Evolutionary conservation across 2,888 invertebrate species (phyloP).

Genomic region (Schizaphis graminum): DNA sequence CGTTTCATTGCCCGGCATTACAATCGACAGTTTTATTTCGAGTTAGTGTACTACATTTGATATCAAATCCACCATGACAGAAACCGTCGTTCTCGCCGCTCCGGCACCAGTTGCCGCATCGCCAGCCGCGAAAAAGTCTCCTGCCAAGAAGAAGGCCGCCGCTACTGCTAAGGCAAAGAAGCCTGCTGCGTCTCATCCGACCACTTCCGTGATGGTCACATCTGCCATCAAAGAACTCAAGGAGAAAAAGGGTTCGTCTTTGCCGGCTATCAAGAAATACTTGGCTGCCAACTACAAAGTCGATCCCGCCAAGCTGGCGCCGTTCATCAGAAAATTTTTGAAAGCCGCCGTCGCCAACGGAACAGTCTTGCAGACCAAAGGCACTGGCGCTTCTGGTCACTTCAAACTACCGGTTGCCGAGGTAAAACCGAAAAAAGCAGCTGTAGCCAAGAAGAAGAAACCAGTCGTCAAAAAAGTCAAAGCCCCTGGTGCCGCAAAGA

Average conservation of each 20-base stretch:
- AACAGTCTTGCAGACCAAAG: constrained; percentile 74
- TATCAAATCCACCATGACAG: neutral
- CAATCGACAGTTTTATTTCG: no score
- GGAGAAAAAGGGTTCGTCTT: constrained; percentile 76
- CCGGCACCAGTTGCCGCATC: constrained; percentile 50
- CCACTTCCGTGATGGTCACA: constrained; percentile 75
- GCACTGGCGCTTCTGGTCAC: constrained; percentile 68
- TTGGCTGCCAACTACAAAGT: constrained; percentile 76
- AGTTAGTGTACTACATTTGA: neutral
- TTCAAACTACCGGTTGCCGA: constrained; percentile 71
- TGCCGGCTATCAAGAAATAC: constrained; percentile 77
- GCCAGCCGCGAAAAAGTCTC: constrained; percentile 68
- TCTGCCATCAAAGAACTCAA: constrained; percentile 74
- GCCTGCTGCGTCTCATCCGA: constrained; percentile 72
- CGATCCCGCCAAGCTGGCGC: constrained; percentile 75
- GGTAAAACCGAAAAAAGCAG: constrained; percentile 47
- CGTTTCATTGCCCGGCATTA: neutral
- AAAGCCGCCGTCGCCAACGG: constrained; percentile 75
- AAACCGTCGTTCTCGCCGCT: neutral
- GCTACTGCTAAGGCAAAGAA: constrained; percentile 67
- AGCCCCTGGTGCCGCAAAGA: constrained; percentile 64
- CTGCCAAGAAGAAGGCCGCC: constrained; percentile 62
- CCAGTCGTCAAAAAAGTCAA: constrained; percentile 62
- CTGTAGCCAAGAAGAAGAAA: constrained; percentile 59
- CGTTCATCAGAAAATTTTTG: constrained; percentile 76